Evolutionary conservation across 2,797 vertebrate species (phyloP).

Genomic region (Lates japonicus): DNA sequence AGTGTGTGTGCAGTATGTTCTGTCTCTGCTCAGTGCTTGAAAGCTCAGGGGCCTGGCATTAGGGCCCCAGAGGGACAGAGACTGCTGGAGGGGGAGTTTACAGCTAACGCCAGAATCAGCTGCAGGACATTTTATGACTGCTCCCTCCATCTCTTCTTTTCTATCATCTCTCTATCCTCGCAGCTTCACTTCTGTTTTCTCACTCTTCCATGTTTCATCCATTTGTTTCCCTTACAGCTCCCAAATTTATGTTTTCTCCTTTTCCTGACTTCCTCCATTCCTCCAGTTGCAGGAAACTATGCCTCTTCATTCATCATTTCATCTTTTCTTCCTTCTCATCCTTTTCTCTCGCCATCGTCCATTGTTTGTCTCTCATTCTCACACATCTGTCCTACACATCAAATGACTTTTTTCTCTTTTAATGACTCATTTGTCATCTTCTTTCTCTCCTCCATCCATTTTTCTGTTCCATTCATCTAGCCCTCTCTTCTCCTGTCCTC

Average conservation of each 20-base stretch:
- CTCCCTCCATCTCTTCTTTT: not conserved
- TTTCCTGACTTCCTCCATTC: not conserved
- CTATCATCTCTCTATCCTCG: not conserved
- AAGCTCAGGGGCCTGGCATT: slow-evolving; percentile 7
- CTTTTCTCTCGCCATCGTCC: not conserved
- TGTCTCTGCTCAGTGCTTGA: not conserved
- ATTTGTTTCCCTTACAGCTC: not conserved
- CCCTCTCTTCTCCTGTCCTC: not conserved
- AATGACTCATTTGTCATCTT: not conserved
- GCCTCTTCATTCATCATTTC: not conserved
- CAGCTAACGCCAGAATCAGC: slow-evolving; percentile 11
- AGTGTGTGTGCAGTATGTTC: not conserved
- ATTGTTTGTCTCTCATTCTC: not conserved
- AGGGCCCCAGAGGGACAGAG: slow-evolving; percentile 1
- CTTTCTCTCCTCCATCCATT: not conserved
- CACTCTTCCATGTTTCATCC: not conserved
- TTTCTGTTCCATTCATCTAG: not conserved
- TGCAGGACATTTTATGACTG: not conserved
- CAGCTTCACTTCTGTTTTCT: not conserved
- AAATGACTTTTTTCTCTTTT: not conserved
- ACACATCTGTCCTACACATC: not conserved
- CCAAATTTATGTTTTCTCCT: not conserved
- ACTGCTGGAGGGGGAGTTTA: slow-evolving; percentile 5
- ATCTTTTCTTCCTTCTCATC: not conserved
- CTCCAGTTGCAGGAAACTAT: too few species aligned